These are phyloP conservation scores for Drosophila tristis DNA, from an alignment of 1,140 invertebrate genomes.

Conservation along the genomic window DNA sequence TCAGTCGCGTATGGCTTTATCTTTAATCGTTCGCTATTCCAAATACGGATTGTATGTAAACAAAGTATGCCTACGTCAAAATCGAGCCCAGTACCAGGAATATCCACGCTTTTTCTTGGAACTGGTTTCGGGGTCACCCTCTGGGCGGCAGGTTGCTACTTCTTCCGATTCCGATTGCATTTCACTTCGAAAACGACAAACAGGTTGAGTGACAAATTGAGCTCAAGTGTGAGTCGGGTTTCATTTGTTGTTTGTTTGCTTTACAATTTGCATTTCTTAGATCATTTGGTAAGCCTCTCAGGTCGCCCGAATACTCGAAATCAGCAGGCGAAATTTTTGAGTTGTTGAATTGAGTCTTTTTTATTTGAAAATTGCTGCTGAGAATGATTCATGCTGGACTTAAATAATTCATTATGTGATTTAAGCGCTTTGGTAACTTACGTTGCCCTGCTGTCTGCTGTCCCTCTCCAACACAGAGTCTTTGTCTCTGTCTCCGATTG, in stretches of 20 bases:
- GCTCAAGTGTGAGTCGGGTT: constrained; percentile 20
- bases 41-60: constrained; percentile 51
- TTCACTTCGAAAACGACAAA: constrained; percentile 35
- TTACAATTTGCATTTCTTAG: constrained; percentile 68
- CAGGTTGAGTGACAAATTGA: constrained; percentile 72
- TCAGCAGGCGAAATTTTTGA: constrained; percentile 58
- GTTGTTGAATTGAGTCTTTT: constrained; percentile 30
- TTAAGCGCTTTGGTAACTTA: constrained; percentile 60
- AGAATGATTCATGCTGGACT: constrained; percentile 58
- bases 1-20: constrained; percentile 42
- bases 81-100: constrained; percentile 49
- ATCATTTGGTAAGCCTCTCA: constrained; percentile 42
- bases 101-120: constrained; percentile 62
- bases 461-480: too few species aligned
- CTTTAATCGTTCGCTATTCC: constrained; percentile 13
- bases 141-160: constrained; percentile 6
- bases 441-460: constrained; percentile 16
- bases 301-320: constrained; percentile 1
- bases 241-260: constrained; percentile 25
- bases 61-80: constrained; percentile 51
- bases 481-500: constrained; percentile 25
- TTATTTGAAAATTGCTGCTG: constrained; percentile 45
- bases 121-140: constrained; percentile 58
- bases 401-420: constrained; percentile 79
- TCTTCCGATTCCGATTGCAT: constrained; percentile 26